A percentile compares a stretch with the other conserved stretches of the same genome.
Evolutionary conservation across 2,888 invertebrate genomes (phyloP).

Genomic region (Chymomyza caudatula): DNA sequence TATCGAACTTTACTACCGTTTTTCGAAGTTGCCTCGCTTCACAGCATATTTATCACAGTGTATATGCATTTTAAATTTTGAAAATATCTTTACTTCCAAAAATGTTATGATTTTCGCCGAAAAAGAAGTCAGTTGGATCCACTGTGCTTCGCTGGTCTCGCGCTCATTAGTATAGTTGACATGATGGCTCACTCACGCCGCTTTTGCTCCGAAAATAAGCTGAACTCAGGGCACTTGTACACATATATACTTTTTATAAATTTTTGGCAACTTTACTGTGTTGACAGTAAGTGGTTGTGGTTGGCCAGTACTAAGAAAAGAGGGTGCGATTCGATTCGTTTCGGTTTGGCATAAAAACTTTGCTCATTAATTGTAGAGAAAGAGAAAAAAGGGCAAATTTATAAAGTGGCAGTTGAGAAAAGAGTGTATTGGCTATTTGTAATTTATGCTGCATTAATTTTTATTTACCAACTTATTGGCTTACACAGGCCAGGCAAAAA

Average conservation of each 20-base stretch:
- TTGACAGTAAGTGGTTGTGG: background rate
- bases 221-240: background rate
- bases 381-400: slow-evolving; percentile 24
- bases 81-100: too few relatives aligned
- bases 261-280: background rate
- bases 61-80: too few relatives aligned
- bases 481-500: slow-evolving; percentile 4
- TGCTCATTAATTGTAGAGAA: slow-evolving; percentile 58
- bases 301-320: slow-evolving; percentile 45
- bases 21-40: too few relatives aligned
- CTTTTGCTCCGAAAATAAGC: background rate
- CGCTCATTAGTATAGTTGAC: slow-evolving; percentile 52
- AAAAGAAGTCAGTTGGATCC: too few relatives aligned
- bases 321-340: background rate
- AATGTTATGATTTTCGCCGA: too few relatives aligned
- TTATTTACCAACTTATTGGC: slow-evolving; percentile 64
- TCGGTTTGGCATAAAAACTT: slow-evolving; percentile 44
- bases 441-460: slow-evolving; percentile 57
- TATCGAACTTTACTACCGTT: too few relatives aligned
- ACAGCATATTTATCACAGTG: too few relatives aligned
- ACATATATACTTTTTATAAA: background rate
- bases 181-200: slow-evolving; percentile 40
- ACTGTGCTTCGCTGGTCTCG: slow-evolving; percentile 9
- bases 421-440: slow-evolving; percentile 45
- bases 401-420: slow-evolving; percentile 38